These are phyloP conservation scores for Hymenochirus boettgeri DNA, from an alignment of 2,113 vertebrate genomes.

Conservation along the genomic window DNA sequence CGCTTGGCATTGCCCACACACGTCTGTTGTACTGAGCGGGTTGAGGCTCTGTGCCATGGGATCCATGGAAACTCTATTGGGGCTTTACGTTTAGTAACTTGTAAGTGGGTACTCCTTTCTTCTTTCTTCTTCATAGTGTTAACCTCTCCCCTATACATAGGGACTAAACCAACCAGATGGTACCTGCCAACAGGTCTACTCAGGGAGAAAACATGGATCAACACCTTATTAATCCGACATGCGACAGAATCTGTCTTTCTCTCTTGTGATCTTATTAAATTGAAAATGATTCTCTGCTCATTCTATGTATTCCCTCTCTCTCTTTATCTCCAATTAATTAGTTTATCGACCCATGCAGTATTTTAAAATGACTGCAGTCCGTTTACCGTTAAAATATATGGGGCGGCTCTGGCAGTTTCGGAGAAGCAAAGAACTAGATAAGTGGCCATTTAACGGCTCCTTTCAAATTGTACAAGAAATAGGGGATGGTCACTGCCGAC, in stretches of 20 bases:
- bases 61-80: no score
- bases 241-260: conserved; percentile 68
- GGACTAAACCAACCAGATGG: no score
- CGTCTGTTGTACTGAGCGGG: no score
- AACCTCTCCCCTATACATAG: no score
- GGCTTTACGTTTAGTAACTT: no score
- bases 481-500: not conserved
- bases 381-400: conserved; percentile 71
- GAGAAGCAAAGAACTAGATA: conserved; percentile 59
- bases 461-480: conserved; percentile 28
- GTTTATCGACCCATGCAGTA: conserved; percentile 75
- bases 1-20: no score
- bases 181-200: no score
- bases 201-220: no score
- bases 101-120: no score
- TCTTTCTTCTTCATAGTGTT: no score
- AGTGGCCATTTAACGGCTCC: conserved; percentile 65
- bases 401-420: conserved; percentile 58
- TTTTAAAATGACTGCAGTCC: conserved; percentile 73
- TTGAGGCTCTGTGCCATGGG: no score
- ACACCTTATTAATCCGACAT: conserved; percentile 65
- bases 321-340: conserved; percentile 81
- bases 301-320: conserved; percentile 78
- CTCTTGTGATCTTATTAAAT: conserved; percentile 83
- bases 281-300: conserved; percentile 80